Evolutionary conservation across 2,888 invertebrate species (phyloP).

Genomic region (Leucozona laternaria): DNA sequence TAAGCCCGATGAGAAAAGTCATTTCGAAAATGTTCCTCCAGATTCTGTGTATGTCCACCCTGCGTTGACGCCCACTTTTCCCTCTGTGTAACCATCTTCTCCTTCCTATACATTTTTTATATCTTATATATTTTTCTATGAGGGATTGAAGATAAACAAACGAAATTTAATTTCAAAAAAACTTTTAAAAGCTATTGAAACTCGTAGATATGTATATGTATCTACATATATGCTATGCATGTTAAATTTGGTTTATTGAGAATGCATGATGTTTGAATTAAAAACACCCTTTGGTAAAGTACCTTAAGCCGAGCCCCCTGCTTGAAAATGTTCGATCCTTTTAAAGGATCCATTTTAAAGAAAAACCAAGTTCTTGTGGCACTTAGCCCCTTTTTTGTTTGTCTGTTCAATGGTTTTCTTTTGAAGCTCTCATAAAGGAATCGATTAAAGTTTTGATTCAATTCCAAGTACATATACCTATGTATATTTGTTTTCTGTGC

Average conservation of each 20-base stretch:
- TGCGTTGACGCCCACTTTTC: too few relatives aligned
- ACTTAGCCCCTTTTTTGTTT: not conserved
- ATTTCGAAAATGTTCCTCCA: too few relatives aligned
- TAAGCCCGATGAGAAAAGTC: too few relatives aligned
- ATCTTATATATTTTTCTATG: too few relatives aligned
- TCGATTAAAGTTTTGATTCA: constrained; percentile 1
- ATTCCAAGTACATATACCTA: not conserved
- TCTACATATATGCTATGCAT: not conserved
- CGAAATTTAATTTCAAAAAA: not conserved
- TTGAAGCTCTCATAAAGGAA: not conserved
- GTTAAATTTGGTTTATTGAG: not conserved
- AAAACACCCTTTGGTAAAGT: not conserved
- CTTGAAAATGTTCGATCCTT: not conserved
- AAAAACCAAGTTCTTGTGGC: not conserved
- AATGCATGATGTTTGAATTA: not conserved
- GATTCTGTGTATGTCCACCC: too few relatives aligned
- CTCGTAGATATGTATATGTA: not conserved
- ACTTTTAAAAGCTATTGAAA: not conserved
- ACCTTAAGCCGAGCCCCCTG: too few relatives aligned
- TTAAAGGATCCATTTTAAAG: not conserved
- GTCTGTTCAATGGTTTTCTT: not conserved
- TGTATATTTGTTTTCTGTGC: not conserved
- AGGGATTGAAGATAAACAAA: too few relatives aligned
- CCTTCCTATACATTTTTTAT: too few relatives aligned
- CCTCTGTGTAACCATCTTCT: too few relatives aligned